These are phyloP conservation scores for Coregonus sp. DNA, from an alignment of 2,797 vertebrate genomes.

Conservation along the genomic window DNA sequence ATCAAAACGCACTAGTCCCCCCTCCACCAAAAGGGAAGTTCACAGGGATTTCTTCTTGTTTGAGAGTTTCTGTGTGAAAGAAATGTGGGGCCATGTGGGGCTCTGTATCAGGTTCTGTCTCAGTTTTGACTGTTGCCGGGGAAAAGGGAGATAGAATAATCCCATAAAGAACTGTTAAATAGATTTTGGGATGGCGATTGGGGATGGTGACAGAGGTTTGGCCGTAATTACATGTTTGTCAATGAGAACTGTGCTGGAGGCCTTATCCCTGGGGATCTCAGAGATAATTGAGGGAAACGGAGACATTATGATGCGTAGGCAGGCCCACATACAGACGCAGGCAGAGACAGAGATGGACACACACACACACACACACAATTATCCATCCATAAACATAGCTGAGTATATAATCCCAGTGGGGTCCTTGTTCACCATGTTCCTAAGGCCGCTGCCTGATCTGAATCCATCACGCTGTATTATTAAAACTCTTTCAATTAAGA, in stretches of 20 bases:
- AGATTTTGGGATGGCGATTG: constrained; percentile 20
- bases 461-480: constrained; percentile 24
- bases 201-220: constrained; percentile 7
- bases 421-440: constrained; percentile 21
- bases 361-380: too few species aligned
- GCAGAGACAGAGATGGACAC: not conserved
- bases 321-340: not conserved
- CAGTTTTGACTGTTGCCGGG: not conserved
- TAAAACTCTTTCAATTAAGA: too few species aligned
- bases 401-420: constrained; percentile 33
- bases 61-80: not conserved
- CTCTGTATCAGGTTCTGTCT: not conserved
- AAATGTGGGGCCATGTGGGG: not conserved
- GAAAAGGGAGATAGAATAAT: not conserved
- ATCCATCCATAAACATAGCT: constrained; percentile 32
- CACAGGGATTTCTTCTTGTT: not conserved
- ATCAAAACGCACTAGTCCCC: not conserved
- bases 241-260: constrained; percentile 17
- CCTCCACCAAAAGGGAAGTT: not conserved
- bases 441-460: constrained; percentile 21
- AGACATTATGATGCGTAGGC: constrained; percentile 30
- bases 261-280: constrained; percentile 18
- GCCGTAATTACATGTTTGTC: constrained; percentile 27
- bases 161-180: not conserved
- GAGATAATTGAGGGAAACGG: constrained; percentile 30